Evolutionary conservation across 1,140 invertebrate genomes (phyloP).

Genomic region (Bombus superbus): DNA sequence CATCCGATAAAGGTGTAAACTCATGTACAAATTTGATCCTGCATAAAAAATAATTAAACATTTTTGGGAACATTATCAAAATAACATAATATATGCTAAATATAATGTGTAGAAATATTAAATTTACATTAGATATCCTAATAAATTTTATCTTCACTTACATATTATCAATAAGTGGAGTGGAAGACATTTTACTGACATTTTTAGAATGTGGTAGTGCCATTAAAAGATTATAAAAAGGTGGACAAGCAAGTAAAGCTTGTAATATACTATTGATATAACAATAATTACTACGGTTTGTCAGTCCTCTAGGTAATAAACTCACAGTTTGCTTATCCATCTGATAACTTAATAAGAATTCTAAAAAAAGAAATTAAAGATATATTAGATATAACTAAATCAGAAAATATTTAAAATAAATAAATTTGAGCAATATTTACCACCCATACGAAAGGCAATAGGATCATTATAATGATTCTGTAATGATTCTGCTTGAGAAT

Average conservation of each 20-base stretch:
- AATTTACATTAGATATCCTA: background rate
- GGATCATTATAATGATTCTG: slow-evolving; percentile 83
- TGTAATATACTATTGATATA: slow-evolving; percentile 97
- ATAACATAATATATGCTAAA: background rate
- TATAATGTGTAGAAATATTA: background rate
- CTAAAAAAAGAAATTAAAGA: slow-evolving; percentile 81
- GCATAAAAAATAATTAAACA: slow-evolving; percentile 59
- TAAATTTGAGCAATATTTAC: slow-evolving; percentile 78
- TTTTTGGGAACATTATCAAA: background rate
- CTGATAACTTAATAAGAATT: slow-evolving; percentile 88
- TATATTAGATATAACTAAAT: background rate
- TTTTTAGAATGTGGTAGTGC: slow-evolving; percentile 85
- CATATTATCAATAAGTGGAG: slow-evolving; percentile 96
- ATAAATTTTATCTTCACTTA: slow-evolving; percentile 83
- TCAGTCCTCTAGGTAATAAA: slow-evolving; percentile 92
- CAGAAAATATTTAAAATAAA: slow-evolving; percentile 16
- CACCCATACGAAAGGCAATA: slow-evolving; percentile 86
- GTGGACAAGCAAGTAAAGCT: slow-evolving; percentile 95
- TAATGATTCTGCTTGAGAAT: slow-evolving; percentile 29
- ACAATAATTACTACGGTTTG: slow-evolving; percentile 96
- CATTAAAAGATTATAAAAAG: slow-evolving; percentile 95
- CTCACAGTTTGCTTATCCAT: slow-evolving; percentile 89
- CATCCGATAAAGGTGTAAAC: slow-evolving; percentile 86
- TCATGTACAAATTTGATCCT: slow-evolving; percentile 88
- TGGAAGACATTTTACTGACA: slow-evolving; percentile 86